These are phyloP conservation scores for Sylvilagus floridanus DNA, from an alignment of 2,797 vertebrate species.

Conservation along the genomic window DNA sequence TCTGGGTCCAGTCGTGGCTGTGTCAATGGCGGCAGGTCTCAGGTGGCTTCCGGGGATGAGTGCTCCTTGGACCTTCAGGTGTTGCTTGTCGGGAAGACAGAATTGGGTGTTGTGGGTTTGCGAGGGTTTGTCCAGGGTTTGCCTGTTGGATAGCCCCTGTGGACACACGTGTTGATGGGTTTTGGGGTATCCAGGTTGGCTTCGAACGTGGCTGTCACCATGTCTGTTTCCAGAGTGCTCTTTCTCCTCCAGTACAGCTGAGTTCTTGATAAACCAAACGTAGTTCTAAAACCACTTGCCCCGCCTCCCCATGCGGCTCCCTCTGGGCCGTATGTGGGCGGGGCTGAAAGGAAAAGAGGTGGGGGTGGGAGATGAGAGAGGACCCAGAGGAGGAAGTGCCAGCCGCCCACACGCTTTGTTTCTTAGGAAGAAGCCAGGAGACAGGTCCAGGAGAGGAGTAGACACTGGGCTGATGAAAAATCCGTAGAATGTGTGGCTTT, in stretches of 20 bases:
- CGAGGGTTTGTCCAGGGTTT: conserved; percentile 25
- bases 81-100: conserved; percentile 64
- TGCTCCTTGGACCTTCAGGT: conserved; percentile 55
- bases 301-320: background rate
- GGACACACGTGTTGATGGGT: conserved; percentile 75
- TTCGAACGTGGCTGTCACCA: conserved; percentile 72
- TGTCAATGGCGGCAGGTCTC: conserved; percentile 42
- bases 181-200: conserved; percentile 69
- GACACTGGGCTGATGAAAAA: background rate
- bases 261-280: conserved; percentile 38
- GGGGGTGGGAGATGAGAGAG: background rate
- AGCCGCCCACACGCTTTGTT: background rate
- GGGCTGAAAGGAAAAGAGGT: background rate
- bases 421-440: background rate
- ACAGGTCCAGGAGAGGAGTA: background rate
- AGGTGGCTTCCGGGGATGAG: conserved; percentile 73
- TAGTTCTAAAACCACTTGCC: conserved; percentile 16
- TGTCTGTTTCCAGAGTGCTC: conserved; percentile 70
- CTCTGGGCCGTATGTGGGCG: background rate
- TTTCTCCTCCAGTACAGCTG: conserved; percentile 35
- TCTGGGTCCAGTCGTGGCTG: conserved; percentile 12
- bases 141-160: conserved; percentile 64
- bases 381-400: background rate
- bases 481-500: background rate
- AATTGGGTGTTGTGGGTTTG: conserved; percentile 60